phyloP scores from a whole-genome alignment of 2,888 invertebrate species.

The Pristionchus maxplancki region DNA sequence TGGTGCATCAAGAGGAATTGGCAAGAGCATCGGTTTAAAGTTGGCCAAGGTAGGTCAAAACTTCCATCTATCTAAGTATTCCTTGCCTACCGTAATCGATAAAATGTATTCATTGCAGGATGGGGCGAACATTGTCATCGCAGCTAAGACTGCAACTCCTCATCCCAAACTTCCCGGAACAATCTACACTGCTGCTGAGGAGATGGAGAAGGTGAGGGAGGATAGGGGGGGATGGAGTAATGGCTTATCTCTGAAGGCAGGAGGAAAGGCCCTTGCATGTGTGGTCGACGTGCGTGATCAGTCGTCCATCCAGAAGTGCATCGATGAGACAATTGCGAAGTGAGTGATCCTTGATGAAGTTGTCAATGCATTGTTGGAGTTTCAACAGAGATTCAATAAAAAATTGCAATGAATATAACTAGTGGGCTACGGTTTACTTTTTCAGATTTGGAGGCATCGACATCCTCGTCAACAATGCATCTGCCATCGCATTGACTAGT shows the following conservation, averaged over 20 bases:
- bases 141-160: constrained; percentile 91
- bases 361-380: no score
- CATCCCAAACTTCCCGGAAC: constrained; percentile 94
- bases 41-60: constrained; percentile 84
- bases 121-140: constrained; percentile 92
- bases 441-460: constrained; percentile 92
- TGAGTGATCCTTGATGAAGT: constrained; percentile 80
- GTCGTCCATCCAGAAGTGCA: constrained; percentile 81
- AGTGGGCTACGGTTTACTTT: no score
- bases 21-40: constrained; percentile 94
- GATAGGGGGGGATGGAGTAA: background rate
- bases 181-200: constrained; percentile 91
- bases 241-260: constrained; percentile 54
- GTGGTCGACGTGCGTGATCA: constrained; percentile 92
- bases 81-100: no score
- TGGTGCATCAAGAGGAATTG: constrained; percentile 95
- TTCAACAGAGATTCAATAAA: no score
- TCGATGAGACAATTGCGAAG: constrained; percentile 69
- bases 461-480: constrained; percentile 93
- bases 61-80: background rate
- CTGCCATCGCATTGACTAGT: constrained; percentile 84
- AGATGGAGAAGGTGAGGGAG: constrained; percentile 82
- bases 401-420: no score
- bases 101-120: constrained; percentile 81
- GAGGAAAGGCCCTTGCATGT: constrained; percentile 80